Conservation (phyloP, 2,888 invertebrate species). For the Orthosia gothica region DNA sequence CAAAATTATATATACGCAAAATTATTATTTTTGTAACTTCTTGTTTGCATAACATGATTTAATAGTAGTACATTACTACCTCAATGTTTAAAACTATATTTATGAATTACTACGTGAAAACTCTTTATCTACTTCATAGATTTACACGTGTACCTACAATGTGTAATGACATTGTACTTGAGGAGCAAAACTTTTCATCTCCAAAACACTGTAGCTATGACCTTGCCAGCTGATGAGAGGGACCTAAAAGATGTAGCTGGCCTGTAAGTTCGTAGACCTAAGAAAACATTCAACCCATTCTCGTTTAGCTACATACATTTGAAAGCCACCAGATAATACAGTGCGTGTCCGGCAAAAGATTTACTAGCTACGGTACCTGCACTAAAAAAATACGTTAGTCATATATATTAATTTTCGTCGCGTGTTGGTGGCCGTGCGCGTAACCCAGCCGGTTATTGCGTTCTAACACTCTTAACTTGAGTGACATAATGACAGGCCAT, state of each 20-base stretch:
- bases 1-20: no score
- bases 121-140: no score
- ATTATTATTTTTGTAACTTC: no score
- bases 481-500: not conserved
- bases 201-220: no score
- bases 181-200: no score
- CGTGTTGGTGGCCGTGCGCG: not conserved
- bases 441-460: slow-evolving; percentile 21
- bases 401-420: not conserved
- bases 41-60: no score
- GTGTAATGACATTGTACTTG: no score
- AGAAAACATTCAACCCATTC: not conserved
- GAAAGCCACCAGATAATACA: not conserved
- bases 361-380: not conserved
- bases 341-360: not conserved
- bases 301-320: not conserved
- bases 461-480: slow-evolving; percentile 11
- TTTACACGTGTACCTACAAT: no score
- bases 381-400: not conserved
- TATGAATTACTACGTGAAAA: no score
- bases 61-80: no score
- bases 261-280: not conserved
- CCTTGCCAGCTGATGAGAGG: no score
- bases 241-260: not conserved
- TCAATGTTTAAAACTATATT: no score